Percentiles rank a stretch among this genome's conserved stretches.
Evolutionary conservation across 2,113 vertebrate genomes (phyloP).

Genomic region (Dolichotis patagonum): DNA sequence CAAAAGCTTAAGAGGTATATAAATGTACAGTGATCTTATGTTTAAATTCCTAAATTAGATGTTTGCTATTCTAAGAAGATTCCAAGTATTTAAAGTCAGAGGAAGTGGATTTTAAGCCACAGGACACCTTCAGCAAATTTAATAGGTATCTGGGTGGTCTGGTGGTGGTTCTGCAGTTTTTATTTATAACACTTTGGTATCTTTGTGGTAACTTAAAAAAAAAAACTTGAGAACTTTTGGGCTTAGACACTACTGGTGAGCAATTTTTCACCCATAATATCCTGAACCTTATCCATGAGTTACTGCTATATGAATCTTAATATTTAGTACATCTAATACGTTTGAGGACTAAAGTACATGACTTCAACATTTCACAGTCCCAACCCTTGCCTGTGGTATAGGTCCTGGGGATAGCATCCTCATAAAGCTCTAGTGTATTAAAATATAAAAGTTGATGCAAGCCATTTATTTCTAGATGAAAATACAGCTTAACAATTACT

Average conservation of each 20-base stretch:
- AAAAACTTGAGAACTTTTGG: constrained; percentile 20
- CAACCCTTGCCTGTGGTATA: background rate
- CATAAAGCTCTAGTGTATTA: background rate
- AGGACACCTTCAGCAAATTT: constrained; percentile 8
- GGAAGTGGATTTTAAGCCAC: constrained; percentile 43
- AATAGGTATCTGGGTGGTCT: background rate
- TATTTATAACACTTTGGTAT: constrained; percentile 28
- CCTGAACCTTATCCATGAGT: background rate
- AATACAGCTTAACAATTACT: constrained; percentile 42
- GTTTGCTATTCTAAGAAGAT: constrained; percentile 43
- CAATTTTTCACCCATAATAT: background rate
- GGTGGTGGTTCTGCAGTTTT: constrained; percentile 16
- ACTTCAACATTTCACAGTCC: background rate
- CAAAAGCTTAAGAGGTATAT: background rate
- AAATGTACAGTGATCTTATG: background rate
- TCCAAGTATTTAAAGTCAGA: constrained; percentile 56
- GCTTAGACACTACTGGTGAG: background rate
- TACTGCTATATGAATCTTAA: background rate
- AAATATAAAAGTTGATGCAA: background rate
- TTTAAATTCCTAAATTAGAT: constrained; percentile 52
- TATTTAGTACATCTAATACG: background rate
- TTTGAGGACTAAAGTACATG: background rate
- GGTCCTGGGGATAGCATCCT: background rate
- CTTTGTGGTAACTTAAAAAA: constrained; percentile 35
- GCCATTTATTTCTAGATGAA: constrained; percentile 20